Percentiles rank a stretch among this genome's conserved stretches.
These are phyloP conservation scores for Eulimnadia texana DNA, from an alignment of 1,140 invertebrate genomes.

Conservation along the genomic window DNA sequence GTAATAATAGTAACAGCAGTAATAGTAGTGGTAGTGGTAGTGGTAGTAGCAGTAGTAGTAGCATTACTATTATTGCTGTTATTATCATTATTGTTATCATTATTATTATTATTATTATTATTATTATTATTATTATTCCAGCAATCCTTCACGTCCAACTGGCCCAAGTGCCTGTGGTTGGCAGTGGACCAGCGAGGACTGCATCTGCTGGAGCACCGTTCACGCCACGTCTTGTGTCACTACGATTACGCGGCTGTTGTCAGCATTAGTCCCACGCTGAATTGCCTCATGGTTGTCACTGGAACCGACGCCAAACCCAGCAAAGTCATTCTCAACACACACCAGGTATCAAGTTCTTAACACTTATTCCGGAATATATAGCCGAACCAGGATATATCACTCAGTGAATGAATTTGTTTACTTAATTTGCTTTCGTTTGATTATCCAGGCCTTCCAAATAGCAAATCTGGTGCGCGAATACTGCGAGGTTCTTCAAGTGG, in stretches of 20 bases:
- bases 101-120: neutral
- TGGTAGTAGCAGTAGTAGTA: too few relatives aligned
- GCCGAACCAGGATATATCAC: neutral
- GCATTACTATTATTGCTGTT: neutral
- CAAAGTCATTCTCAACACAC: constrained; percentile 75
- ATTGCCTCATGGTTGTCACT: constrained; percentile 72
- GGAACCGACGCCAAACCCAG: constrained; percentile 66
- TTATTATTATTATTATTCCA: constrained; percentile 28
- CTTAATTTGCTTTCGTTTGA: constrained; percentile 17
- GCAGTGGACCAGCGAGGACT: constrained; percentile 86
- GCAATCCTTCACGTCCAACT: constrained; percentile 92
- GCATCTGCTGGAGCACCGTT: constrained; percentile 73
- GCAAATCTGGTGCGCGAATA: constrained; percentile 85
- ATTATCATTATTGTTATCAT: neutral
- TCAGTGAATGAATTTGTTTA: too few relatives aligned
- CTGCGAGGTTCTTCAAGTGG: constrained; percentile 52
- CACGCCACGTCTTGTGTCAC: constrained; percentile 70
- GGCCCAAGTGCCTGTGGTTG: constrained; percentile 68
- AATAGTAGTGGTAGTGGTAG: too few relatives aligned
- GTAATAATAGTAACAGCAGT: too few relatives aligned
- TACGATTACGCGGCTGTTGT: constrained; percentile 76
- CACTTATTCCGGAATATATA: neutral
- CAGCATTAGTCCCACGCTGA: constrained; percentile 73
- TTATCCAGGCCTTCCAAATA: constrained; percentile 73
- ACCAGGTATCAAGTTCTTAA: constrained; percentile 57